Percentiles rank a stretch among this genome's conserved stretches.
Evolutionary conservation across 1,140 invertebrate genomes (phyloP).

Genomic region (Cydia pomonella): DNA sequence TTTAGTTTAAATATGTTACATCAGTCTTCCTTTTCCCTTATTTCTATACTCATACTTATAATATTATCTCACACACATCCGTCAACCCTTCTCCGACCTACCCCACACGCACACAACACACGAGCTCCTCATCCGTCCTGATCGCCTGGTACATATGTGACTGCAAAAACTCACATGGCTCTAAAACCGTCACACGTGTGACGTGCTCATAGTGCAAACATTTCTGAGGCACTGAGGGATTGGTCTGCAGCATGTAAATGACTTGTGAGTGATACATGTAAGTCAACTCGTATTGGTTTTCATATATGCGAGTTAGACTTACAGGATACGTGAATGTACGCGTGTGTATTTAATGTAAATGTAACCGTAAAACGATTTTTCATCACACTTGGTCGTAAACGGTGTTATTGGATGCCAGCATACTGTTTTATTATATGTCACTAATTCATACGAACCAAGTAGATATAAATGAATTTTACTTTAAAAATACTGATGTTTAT

Average conservation of each 20-base stretch:
- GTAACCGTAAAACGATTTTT: not conserved
- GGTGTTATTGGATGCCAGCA: no score
- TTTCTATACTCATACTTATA: not conserved
- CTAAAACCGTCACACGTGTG: constrained; percentile 51
- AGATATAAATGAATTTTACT: no score
- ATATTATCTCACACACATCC: not conserved
- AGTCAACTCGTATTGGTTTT: not conserved
- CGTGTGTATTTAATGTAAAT: not conserved
- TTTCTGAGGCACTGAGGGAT: not conserved
- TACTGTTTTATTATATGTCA: no score
- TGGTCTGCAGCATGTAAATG: not conserved
- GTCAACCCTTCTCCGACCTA: constrained; percentile 19
- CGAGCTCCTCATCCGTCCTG: constrained; percentile 50
- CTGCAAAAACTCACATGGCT: constrained; percentile 70
- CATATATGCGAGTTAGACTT: not conserved
- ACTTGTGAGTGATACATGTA: not conserved
- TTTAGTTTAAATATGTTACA: not conserved
- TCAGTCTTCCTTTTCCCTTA: not conserved
- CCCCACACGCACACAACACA: constrained; percentile 43
- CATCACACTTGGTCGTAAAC: no score
- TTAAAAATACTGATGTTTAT: no score
- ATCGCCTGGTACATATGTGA: constrained; percentile 69
- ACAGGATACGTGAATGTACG: not conserved
- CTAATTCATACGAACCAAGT: no score
- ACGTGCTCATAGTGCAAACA: constrained; percentile 20